Conservation (phyloP, 2,797 vertebrate species). For the Loriculus beryllinus region DNA sequence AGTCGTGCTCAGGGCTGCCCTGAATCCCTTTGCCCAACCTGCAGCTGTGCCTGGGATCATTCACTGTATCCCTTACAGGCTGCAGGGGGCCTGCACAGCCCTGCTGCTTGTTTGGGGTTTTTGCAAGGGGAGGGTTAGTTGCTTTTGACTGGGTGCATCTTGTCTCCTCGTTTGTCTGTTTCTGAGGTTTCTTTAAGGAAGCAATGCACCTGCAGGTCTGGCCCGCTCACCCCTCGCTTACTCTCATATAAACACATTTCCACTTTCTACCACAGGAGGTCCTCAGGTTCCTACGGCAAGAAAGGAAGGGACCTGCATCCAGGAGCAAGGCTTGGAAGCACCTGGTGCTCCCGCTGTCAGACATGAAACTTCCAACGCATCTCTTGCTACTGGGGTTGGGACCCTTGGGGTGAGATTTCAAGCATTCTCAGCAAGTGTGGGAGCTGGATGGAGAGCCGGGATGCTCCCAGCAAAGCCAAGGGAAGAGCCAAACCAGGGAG, state of each 20-base stretch:
- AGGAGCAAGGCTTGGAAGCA: not conserved
- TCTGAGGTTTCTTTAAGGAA: too few species aligned
- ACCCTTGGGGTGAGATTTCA: not conserved
- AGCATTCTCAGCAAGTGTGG: not conserved
- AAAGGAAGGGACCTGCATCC: rapidly evolving
- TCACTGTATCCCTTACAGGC: not conserved
- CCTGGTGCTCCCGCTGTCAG: rapidly evolving
- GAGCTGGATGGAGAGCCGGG: not conserved
- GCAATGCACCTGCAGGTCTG: rapidly evolving
- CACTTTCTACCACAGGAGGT: slow-evolving; percentile 30
- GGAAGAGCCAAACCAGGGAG: not conserved
- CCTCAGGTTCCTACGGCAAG: not conserved
- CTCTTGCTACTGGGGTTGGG: too few species aligned
- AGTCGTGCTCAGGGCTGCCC: not conserved
- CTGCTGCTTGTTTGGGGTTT: not conserved
- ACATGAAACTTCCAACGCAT: rapidly evolving
- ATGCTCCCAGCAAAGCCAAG: not conserved
- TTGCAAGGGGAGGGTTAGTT: not conserved
- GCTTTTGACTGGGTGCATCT: not conserved
- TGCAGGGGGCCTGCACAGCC: not conserved
- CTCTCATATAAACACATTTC: not conserved
- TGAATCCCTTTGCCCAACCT: not conserved
- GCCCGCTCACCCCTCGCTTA: rapidly evolving
- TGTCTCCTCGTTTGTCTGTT: not conserved
- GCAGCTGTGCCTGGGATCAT: not conserved